Base-by-base conservation (phyloP, 2,113 vertebrate genomes). In the Heterocephalus glaber region DNA sequence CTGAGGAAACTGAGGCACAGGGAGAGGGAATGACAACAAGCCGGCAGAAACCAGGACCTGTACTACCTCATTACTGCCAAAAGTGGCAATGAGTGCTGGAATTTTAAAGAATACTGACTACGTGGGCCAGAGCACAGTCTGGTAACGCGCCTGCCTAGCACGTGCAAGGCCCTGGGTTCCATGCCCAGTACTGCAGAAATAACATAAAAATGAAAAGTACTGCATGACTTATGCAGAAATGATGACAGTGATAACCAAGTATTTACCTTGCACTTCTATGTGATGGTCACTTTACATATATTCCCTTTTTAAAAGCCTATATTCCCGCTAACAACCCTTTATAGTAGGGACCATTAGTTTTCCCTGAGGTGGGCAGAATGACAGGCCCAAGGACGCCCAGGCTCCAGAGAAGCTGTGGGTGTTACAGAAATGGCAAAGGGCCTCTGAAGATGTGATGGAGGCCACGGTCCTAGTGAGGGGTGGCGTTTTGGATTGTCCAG, bases 1-100 rank as follows among this genome's bases (percentile, higher is more conserved):
- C 7, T 1, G 63, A 74, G 86, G 92, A 96, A 93, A 70, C 80
- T 13, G 47, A 97, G 95, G 95, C 94, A 92, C 16, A 1, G 66
- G 10, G 90, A 94, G 38, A 7, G 35, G 56, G 26, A n/a, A n/a
- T 2, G 66, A 49, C 16, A 6, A 70, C 0, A 44, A 16, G 60
- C 81, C 13, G 4, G 41, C 0, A 60, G 58, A 68, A 52, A 35
- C 20, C 24, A 60, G 72, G 58, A 17, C 82, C 58, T 3, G 22
- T 20, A 10, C 1, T 10, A 17, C 13, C 66, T 65, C 26, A 61
- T 77, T 63, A 13, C 38, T 54, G 5, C 5, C 60, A 10, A 63
- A 26, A 47, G 19, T 38, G 58, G 28, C 22, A 5, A 30, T 49
- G 4, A 66, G 35, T 49, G 44, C 10, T 8, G 35, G 28, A 35